Evolutionary conservation across 2,113 vertebrate species (phyloP), one percentile per base, ranked within the genome.

Genomic region (Sturnira hondurensis): DNA sequence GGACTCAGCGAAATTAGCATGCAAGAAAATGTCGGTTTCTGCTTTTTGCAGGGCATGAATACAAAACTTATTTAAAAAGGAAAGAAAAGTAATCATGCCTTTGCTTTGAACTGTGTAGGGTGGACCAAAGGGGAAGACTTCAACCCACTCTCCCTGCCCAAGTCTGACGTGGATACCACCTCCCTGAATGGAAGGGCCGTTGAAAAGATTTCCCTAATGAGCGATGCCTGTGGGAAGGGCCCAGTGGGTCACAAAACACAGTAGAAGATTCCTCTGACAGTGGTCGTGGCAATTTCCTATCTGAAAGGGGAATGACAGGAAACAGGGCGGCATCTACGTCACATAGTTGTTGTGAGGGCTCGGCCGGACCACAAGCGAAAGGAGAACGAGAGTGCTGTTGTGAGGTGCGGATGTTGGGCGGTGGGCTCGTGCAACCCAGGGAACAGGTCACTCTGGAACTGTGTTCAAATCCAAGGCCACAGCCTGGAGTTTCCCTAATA

Each of bases 1-100:
- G 95, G 56, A 33, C 80, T 95, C 88, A 80, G 81, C 74, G 52
- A 89, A 93, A 91, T 96, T 97, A 96, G 50, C 97, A 94, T 50
- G 90, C 47, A 90, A 65, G 45, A 83, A 61, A 89, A 67, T 43
- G 41, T 38, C 91, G 93, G 14, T 56, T 81, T 82, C 28, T 2
- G 45, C 5, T 0, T 92, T 97, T 96, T 16, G 67, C 10, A 56
- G 17, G 89, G 26, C 7, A 88, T 9, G 0, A 16, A 76, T 56
- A 1, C 7, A 84, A 33, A 70, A 78, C 0, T 41, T 89, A 22
- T 15, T 36, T 15, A 41, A 77, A 86, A 24, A 41, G 38, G 8
- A 77, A 38, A 54, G 28, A 41, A 74, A 80, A 83, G 1, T 16
- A 74, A 71, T 19, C 13, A 81, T 47, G 16, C 41, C 33, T 94